Conservation (phyloP, 2,113 vertebrate genomes). For the Sardina pilchardus region DNA sequence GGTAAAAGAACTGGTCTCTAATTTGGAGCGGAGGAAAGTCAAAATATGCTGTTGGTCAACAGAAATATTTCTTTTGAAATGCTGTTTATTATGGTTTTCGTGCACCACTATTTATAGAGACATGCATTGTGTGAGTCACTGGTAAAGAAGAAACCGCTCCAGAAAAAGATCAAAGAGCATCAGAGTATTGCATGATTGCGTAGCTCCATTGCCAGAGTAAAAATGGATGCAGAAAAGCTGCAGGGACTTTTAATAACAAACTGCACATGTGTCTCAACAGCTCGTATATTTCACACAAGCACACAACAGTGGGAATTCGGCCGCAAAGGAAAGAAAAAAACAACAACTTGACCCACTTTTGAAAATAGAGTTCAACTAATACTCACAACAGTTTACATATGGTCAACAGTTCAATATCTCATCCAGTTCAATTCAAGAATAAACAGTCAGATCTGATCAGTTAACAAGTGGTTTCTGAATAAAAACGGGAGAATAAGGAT, state of each 20-base stretch:
- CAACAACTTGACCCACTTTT: no score
- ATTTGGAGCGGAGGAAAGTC: neutral
- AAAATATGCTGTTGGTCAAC: slow-evolving; percentile 18
- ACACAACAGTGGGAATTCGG: neutral
- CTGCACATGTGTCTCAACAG: neutral
- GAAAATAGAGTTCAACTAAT: no score
- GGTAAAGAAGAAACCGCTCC: neutral
- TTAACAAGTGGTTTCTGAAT: neutral
- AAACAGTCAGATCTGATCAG: neutral
- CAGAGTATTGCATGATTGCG: neutral
- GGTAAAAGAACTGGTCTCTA: neutral
- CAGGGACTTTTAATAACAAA: neutral
- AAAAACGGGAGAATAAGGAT: neutral
- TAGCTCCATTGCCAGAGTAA: neutral
- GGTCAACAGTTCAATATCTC: neutral
- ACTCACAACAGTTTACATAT: neutral
- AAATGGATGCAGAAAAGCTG: neutral
- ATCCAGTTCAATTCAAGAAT: neutral
- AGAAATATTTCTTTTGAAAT: slow-evolving; percentile 14
- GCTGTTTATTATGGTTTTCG: neutral
- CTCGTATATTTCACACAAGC: neutral
- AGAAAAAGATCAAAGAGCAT: neutral
- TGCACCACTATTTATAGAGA: neutral
- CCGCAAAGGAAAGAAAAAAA: neutral
- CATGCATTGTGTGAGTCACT: neutral